Percentiles rank a stretch among this genome's conserved stretches.
Conservation (phyloP, 2,888 invertebrate species). For the Epistrophella euchroma region DNA sequence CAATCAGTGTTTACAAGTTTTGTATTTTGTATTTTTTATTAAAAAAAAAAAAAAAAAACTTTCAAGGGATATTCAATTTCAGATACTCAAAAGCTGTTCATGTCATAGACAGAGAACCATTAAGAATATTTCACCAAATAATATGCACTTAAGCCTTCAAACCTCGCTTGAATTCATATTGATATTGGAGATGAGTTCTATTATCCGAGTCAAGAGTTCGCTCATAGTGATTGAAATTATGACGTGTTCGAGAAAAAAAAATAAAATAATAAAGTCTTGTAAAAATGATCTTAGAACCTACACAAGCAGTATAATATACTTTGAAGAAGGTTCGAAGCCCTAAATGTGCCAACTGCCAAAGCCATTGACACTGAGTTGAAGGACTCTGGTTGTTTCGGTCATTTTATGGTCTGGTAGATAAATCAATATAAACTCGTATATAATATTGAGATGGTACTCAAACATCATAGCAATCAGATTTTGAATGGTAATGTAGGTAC, state of each 20-base stretch:
- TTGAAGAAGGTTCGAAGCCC: constrained; percentile 12
- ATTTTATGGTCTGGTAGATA: constrained; percentile 37
- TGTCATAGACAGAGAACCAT: constrained; percentile 12
- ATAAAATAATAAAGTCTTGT: constrained; percentile 10
- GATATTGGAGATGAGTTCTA: not conserved
- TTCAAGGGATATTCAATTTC: not conserved
- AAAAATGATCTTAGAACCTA: constrained; percentile 6
- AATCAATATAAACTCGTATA: constrained; percentile 16
- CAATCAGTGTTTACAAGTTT: constrained; percentile 34
- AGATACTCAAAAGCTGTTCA: constrained; percentile 3
- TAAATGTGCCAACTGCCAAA: constrained; percentile 54
- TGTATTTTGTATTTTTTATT: not conserved
- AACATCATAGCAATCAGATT: constrained; percentile 2
- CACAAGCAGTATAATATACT: constrained; percentile 4
- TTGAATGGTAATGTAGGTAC: not conserved
- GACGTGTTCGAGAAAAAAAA: not conserved
- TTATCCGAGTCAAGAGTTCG: constrained; percentile 5
- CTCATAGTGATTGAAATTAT: constrained; percentile 18
- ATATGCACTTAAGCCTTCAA: constrained; percentile 14
- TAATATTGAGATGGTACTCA: constrained; percentile 16
- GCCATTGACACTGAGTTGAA: constrained; percentile 40
- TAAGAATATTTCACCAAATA: constrained; percentile 11
- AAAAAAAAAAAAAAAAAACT: constrained; percentile 5
- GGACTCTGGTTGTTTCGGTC: constrained; percentile 22
- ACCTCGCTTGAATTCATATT: not conserved